These are phyloP conservation scores for Oreochromis mossambicus DNA, from an alignment of 2,797 vertebrate genomes.

Conservation along the genomic window DNA sequence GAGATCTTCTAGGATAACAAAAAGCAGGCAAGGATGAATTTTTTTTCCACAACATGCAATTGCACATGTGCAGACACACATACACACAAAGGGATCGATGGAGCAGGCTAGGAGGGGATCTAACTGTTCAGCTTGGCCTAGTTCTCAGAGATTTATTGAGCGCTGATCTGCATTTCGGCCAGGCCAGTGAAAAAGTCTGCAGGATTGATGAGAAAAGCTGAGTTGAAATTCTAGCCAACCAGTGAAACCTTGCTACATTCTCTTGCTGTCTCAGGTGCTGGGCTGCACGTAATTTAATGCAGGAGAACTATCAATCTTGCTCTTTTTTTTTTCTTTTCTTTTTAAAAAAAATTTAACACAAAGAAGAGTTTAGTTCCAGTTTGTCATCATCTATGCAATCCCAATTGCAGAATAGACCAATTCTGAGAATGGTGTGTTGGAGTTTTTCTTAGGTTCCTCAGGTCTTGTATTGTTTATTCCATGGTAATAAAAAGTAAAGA, in stretches of 20 bases:
- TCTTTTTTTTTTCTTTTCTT: fast-evolving
- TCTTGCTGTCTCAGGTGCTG: slow-evolving; percentile 39
- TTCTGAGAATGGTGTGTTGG: neutral
- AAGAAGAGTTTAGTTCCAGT: slow-evolving; percentile 1
- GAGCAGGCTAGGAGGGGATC: slow-evolving; percentile 40
- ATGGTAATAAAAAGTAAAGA: neutral
- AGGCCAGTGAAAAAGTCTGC: slow-evolving; percentile 55
- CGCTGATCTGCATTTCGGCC: slow-evolving; percentile 68
- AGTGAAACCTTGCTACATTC: slow-evolving; percentile 35
- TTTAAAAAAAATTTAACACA: neutral
- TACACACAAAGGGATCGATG: slow-evolving; percentile 51
- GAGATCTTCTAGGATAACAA: slow-evolving; percentile 32
- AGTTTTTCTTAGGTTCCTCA: slow-evolving; percentile 11
- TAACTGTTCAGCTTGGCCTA: slow-evolving; percentile 65
- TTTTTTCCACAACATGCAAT: neutral
- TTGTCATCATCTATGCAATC: neutral
- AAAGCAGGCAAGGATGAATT: neutral
- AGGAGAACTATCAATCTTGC: slow-evolving; percentile 23
- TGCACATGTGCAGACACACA: slow-evolving; percentile 18
- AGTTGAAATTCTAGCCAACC: slow-evolving; percentile 58
- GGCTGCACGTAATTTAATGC: slow-evolving; percentile 35
- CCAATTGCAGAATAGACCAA: neutral
- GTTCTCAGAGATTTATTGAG: slow-evolving; percentile 76
- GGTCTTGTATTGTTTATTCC: neutral
- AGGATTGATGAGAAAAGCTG: slow-evolving; percentile 70